Evolutionary conservation across 2,888 invertebrate genomes (phyloP).

Genomic region (Masnerella sp.): DNA sequence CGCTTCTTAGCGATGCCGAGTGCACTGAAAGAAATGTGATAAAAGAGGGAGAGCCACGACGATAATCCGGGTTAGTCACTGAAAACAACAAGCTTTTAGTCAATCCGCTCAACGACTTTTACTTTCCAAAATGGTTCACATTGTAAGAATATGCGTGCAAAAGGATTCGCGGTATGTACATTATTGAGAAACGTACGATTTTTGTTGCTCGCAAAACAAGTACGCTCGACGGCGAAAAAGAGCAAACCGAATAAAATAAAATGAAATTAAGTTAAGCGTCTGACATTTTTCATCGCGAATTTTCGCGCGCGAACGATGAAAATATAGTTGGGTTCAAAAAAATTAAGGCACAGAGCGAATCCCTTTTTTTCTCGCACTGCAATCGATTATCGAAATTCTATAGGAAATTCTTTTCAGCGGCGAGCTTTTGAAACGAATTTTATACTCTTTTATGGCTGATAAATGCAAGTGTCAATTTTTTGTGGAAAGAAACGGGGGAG

Average conservation of each 20-base stretch:
- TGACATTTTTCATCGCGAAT: too few species aligned
- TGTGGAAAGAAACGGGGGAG: neutral
- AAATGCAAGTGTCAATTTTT: constrained; percentile 43
- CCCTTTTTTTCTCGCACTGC: neutral
- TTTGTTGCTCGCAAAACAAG: too few species aligned
- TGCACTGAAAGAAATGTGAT: constrained; percentile 27
- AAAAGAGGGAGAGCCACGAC: constrained; percentile 25
- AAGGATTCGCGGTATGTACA: constrained; percentile 29
- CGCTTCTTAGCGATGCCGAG: constrained; percentile 10
- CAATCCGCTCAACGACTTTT: constrained; percentile 50
- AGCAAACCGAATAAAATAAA: too few species aligned
- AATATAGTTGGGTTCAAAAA: too few species aligned
- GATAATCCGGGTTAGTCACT: constrained; percentile 50
- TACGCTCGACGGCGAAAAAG: too few species aligned
- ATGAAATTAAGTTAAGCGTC: too few species aligned
- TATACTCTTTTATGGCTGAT: constrained; percentile 30
- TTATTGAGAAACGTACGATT: constrained; percentile 30
- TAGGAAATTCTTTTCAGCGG: constrained; percentile 9
- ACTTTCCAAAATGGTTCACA: constrained; percentile 38
- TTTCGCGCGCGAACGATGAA: constrained; percentile 7
- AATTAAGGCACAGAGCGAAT: constrained; percentile 8
- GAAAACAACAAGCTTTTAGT: constrained; percentile 56
- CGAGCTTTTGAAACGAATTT: constrained; percentile 27
- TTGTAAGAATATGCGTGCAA: constrained; percentile 41
- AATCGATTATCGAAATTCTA: constrained; percentile 29